Percentiles rank a stretch among this genome's conserved stretches.
These are phyloP conservation scores for Hylaea fasciaria DNA, from an alignment of 2,888 invertebrate genomes.

Conservation along the genomic window DNA sequence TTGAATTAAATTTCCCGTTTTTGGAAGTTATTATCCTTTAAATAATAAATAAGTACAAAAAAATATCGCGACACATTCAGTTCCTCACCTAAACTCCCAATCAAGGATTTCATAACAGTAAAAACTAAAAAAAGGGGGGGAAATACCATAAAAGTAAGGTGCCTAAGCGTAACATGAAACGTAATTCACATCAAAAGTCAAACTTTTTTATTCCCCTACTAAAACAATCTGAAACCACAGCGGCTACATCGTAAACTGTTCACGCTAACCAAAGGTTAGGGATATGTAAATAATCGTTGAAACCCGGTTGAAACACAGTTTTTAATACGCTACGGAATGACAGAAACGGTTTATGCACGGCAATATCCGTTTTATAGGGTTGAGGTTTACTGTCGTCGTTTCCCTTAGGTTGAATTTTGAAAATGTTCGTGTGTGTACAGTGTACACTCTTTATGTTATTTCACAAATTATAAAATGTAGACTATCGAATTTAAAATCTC, in stretches of 20 bases:
- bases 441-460: no score
- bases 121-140: no score
- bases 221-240: constrained; percentile 34
- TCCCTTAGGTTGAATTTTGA: constrained; percentile 20
- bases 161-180: constrained; percentile 18
- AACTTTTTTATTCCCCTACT: constrained; percentile 25
- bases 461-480: no score
- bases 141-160: no score
- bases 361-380: constrained; percentile 26
- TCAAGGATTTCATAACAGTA: no score
- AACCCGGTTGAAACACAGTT: constrained; percentile 46
- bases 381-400: constrained; percentile 19
- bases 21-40: no score
- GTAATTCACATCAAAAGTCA: constrained; percentile 24
- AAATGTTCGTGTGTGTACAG: constrained; percentile 4
- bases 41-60: no score
- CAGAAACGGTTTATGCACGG: constrained; percentile 25
- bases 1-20: no score
- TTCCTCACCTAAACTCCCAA: no score
- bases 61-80: no score
- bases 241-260: constrained; percentile 41
- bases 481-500: no score
- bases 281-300: constrained; percentile 47
- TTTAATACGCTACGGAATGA: constrained; percentile 36
- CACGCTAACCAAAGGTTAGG: constrained; percentile 39